Conservation (phyloP, 2,113 vertebrate genomes). For the Pterophyllum scalare region DNA sequence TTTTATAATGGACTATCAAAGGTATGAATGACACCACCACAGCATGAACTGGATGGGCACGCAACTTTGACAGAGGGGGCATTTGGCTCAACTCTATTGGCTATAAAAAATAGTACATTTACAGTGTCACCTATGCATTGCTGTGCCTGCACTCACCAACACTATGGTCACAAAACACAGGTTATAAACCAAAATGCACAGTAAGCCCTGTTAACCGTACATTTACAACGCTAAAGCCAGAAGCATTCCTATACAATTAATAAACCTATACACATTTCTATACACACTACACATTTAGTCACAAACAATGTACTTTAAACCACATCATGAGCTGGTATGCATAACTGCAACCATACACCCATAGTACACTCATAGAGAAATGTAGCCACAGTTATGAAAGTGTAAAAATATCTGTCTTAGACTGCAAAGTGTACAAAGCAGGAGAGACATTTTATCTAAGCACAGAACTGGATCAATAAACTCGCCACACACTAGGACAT, state of each 20-base stretch:
- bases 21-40: not conserved
- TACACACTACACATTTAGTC: not conserved
- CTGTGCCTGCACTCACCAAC: not conserved
- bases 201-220: not conserved
- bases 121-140: not conserved
- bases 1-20: conserved; percentile 23
- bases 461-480: not conserved
- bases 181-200: not conserved
- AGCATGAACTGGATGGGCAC: not conserved
- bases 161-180: not conserved
- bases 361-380: not conserved
- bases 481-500: not conserved
- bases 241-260: not conserved
- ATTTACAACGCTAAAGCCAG: not conserved
- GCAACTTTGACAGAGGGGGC: not conserved
- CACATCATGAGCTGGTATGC: not conserved
- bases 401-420: not conserved
- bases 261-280: not conserved
- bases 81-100: too few species aligned
- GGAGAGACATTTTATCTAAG: not conserved
- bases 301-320: not conserved
- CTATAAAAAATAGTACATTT: not conserved
- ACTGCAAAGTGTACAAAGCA: not conserved
- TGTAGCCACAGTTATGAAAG: not conserved
- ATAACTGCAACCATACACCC: not conserved